Evolutionary conservation across 2,797 vertebrate species (phyloP), one percentile per base, ranked within the genome.

Genomic region (Tarsius wallacei): DNA sequence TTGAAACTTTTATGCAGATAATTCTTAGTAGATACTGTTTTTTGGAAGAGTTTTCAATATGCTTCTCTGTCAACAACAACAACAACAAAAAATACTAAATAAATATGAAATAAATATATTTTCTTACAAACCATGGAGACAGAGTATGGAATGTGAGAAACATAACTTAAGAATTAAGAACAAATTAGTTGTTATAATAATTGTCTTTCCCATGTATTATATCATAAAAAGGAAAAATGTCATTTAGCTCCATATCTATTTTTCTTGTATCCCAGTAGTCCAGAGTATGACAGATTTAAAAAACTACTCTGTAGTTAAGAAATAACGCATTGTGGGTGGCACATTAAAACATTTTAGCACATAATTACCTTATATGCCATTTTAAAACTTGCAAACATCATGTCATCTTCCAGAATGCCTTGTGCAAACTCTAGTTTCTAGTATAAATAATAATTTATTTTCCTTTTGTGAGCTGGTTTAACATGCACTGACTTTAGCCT

Each of bases 21-120:
- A 78, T 78, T 68, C 96, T 93, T 93, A 63, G 95, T 55, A 17
- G 28, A 4, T 78, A 74, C 36, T 63, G 13, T 7, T 93, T 95
- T 63, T 51, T 26, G 24, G 22, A 78, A 80, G 57, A 49, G 2
- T 80, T 86, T 77, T 82, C 10, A 51, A 53, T 81, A 77, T 15
- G 89, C 13, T 76, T 66, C 24, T n/a, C 53, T 8, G 53, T 66
- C 66, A 76, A 10, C 76, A 7, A 36, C 66, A 76, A 10, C 76
- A 7, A 36, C 73, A 49, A 76, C 36, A 83, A 71, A 71, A 28
- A 90, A 21, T 9, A 53, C 66, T 57, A 28, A 33, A 7, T 93
- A 91, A 53, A 53, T 84, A 49, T 59, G 81, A 77, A 82, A 47
- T 70, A 80, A 89, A 49, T 28, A 28, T 19, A 49, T 68, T 81